Base-by-base conservation (phyloP, 2,797 vertebrate genomes). In the Xiphophorus birchmanni region DNA sequence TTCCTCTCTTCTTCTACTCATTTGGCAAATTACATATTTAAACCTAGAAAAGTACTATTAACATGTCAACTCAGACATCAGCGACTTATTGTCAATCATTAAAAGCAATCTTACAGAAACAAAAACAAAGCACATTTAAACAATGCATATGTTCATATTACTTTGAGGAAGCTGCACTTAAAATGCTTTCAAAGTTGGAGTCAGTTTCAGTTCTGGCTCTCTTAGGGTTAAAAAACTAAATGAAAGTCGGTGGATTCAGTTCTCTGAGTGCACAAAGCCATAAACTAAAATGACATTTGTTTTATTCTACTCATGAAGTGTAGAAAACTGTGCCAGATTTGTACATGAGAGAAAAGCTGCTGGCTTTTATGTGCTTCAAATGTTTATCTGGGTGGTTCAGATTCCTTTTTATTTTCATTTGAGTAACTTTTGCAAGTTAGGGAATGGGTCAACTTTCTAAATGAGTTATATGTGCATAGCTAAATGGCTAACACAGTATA, bases 61-160 rank as follows among this genome's bases (percentile, higher is more conserved):
- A 97, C 96, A 98, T 96, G 98, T 97, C 96, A 97, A 96, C 97
- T 97, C 96, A 97, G 97, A 97, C 96, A 98, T 99, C 99, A 98
- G 97, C 98, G 97, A 58, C 97, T 94, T 95, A 96, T 97, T 95
- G 96, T 96, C 65, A 40, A n/a, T 37, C 23, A 97, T 97, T 97
- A 97, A 97, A 96, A 96, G 97, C 96, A 97, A 90, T 97, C 96
- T 96, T 95, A 97, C 95, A 97, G 96, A 96, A 90, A 86, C 73
- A 72, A 40, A 63, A 79, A 90, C 96, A 97, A 95, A 95, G 95
- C 95, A 89, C 65, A 11, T 69, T 69, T 23, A 69, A 69, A 69
- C 40, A 40, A 69, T 67, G 35, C 65, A 69, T 69, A 69, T 23
- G 23, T 40, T 42, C 65, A 26, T 26, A 94, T 95, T 96, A 97